Base-by-base conservation (phyloP, 2,113 vertebrate species). In the Cryptomyrus ogoouensis region DNA sequence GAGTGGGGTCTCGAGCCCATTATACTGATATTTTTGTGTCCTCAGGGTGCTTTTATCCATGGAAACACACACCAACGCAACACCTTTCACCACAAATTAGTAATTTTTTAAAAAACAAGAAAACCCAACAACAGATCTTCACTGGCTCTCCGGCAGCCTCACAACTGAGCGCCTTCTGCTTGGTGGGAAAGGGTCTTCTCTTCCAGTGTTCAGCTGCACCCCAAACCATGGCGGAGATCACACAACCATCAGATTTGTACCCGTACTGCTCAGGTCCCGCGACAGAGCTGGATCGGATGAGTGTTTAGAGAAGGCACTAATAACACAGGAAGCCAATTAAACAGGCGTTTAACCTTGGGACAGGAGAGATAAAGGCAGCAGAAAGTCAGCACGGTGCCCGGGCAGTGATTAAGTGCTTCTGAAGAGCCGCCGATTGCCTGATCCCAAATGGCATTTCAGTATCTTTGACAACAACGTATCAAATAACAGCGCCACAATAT, bases 281-380 rank as follows among this genome's bases (percentile, higher is more conserved):
- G 39, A 47, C 42, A n/a, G 83, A 86, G 19, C n/a, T 56, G 8
- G 1, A 90, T 80, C 70, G 89, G 93, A 90, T 66, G 24, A 89
- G 46, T 9, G 17, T 44, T 70, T 80, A 56, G 50, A 42, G 44
- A 39, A 12, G 62, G 21, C 3, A 19, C 2, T 12, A 74, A 90
- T 70, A 47, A 47, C 44, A 92, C 88, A 92, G 50, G 90, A 90
- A 88, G 87, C 70, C 91, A 92, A 93, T 94, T 94, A 94, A 88
- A 84, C 3, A 91, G 90, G 90, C 74, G 66, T 93, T 94, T 93
- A 91, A 93, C 93, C 93, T 91, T 89, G 84, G 77, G 24, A 46
- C 80, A n/a, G 90, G 89, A 46, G 46, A 83, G 90, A 93, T 88
- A 89, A 74, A 87, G 70, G 47, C 10, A 49, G 46, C 8, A 88